Percentiles rank a stretch among this genome's conserved stretches.
These are phyloP conservation scores for Danio rerio DNA, from an alignment of 2,113 vertebrate species.

Conservation along the genomic window DNA sequence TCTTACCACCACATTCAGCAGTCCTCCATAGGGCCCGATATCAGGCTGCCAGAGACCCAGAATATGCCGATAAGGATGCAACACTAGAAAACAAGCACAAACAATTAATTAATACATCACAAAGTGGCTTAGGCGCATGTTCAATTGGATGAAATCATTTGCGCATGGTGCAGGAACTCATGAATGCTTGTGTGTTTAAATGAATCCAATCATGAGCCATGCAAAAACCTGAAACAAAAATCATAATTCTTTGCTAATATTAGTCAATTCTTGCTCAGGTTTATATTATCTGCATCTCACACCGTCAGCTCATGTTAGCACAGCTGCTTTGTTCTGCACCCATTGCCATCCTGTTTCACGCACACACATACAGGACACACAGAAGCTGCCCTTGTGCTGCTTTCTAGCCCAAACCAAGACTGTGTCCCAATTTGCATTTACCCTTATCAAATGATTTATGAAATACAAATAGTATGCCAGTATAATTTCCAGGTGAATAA, in stretches of 20 bases:
- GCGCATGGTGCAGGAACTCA: not conserved
- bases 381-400: constrained; percentile 23
- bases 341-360: not conserved
- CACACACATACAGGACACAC: constrained; percentile 51
- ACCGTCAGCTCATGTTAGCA: constrained; percentile 39
- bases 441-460: not conserved
- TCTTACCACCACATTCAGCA: constrained; percentile 98
- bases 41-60: constrained; percentile 98
- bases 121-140: constrained; percentile 23
- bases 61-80: constrained; percentile 93
- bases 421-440: not conserved
- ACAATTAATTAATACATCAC: not conserved
- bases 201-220: not conserved
- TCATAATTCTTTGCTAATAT: not conserved
- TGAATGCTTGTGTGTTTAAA: constrained; percentile 10
- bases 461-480: not conserved
- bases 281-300: constrained; percentile 21
- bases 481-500: not conserved
- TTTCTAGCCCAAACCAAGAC: not conserved
- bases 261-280: not conserved
- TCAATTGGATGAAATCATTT: not conserved
- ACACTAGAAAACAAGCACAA: constrained; percentile 77
- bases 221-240: not conserved
- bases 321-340: not conserved
- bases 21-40: constrained; percentile 95